Conservation (phyloP, 2,797 vertebrate genomes). For the Sebastes iracundus region DNA sequence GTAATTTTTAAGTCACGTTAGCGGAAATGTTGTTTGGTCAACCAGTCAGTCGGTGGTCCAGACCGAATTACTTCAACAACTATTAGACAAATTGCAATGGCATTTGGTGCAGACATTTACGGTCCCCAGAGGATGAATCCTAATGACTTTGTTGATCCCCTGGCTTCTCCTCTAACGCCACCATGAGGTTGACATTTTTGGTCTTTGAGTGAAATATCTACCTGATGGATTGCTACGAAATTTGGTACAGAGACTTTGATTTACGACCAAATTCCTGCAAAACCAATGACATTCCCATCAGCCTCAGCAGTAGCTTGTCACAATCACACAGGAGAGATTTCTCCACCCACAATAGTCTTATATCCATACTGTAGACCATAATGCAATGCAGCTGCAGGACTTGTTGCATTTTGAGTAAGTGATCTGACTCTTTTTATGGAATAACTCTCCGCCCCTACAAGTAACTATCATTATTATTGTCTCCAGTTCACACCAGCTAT, state of each 20-base stretch:
- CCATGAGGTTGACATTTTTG: background rate
- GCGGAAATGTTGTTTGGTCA: background rate
- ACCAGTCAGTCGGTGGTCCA: background rate
- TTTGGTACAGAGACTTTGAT: background rate
- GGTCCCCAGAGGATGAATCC: background rate
- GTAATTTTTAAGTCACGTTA: background rate
- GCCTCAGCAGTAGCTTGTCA: background rate
- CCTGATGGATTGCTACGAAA: background rate
- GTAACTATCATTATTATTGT: background rate
- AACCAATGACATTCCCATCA: background rate
- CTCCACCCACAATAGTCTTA: background rate
- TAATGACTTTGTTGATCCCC: background rate
- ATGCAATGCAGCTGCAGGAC: background rate
- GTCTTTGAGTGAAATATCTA: background rate
- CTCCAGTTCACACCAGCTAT: too few relatives aligned
- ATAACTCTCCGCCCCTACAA: background rate
- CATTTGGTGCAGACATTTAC: background rate
- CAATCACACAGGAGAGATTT: background rate
- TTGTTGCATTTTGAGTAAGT: background rate
- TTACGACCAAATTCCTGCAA: background rate
- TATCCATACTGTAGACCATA: background rate
- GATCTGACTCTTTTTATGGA: background rate
- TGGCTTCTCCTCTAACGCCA: background rate
- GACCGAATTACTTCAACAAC: background rate
- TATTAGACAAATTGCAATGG: background rate